These are phyloP conservation scores for Addax nasomaculatus DNA, from an alignment of 2,113 vertebrate genomes.

Conservation along the genomic window DNA sequence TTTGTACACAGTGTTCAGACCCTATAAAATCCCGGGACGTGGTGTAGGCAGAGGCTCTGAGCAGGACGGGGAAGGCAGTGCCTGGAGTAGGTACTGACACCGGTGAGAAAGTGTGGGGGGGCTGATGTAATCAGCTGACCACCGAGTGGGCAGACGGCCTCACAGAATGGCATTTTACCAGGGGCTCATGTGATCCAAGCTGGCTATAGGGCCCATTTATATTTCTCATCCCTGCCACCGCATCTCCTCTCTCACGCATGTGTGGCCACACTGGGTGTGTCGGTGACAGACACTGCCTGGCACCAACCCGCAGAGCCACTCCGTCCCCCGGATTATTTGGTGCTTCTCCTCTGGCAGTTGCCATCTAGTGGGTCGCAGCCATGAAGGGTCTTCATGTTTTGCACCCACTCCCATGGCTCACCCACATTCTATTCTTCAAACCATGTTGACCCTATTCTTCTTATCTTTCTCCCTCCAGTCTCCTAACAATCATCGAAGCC, in stretches of 20 bases:
- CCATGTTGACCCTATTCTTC: neutral
- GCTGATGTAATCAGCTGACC: neutral
- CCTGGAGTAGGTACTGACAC: neutral
- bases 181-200: neutral
- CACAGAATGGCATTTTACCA: fast-evolving
- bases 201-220: neutral
- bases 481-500: neutral
- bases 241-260: neutral
- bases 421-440: neutral
- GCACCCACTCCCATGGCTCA: neutral
- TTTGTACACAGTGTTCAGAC: neutral
- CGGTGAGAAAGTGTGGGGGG: neutral
- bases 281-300: too few species aligned
- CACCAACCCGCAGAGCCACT: too few species aligned
- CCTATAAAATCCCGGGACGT: neutral
- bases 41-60: neutral
- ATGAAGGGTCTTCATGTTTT: neutral
- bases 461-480: neutral
- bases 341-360: neutral
- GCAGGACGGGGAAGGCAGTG: neutral
- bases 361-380: too few species aligned
- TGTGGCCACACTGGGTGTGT: neutral
- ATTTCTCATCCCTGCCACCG: neutral
- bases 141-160: neutral
- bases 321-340: neutral